Evolutionary conservation across 2,888 invertebrate genomes (phyloP).

Genomic region (Heliconius cydno): DNA sequence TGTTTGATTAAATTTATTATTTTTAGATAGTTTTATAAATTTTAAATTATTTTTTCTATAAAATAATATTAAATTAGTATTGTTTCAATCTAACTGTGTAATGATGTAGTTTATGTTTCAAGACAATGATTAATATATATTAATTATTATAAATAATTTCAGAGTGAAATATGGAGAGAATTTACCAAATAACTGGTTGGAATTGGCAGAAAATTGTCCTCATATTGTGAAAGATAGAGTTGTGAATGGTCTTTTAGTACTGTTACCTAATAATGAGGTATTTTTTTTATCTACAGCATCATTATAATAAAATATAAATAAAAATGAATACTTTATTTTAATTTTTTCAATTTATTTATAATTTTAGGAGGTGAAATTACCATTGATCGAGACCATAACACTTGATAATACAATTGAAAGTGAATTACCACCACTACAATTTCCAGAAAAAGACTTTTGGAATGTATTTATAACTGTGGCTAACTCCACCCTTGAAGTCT

Average conservation of each 20-base stretch:
- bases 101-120: not conserved
- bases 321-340: not conserved
- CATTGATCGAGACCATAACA: constrained; percentile 51
- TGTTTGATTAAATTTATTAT: not conserved
- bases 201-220: constrained; percentile 83
- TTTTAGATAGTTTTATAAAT: not conserved
- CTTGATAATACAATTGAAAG: constrained; percentile 67
- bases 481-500: constrained; percentile 85
- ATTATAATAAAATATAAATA: constrained; percentile 1
- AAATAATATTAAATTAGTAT: no score
- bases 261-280: constrained; percentile 75
- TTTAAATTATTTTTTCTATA: no score
- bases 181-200: constrained; percentile 88
- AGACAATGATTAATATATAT: not conserved
- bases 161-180: constrained; percentile 85
- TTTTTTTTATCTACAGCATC: not conserved
- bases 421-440: constrained; percentile 73
- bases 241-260: constrained; percentile 77
- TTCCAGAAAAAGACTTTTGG: constrained; percentile 81
- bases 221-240: constrained; percentile 81
- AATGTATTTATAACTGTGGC: constrained; percentile 85
- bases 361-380: constrained; percentile 50
- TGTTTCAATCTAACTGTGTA: no score
- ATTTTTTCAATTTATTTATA: not conserved
- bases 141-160: constrained; percentile 54